phyloP scores from a whole-genome alignment of 2,113 vertebrate genomes.

The Strigops habroptila region DNA sequence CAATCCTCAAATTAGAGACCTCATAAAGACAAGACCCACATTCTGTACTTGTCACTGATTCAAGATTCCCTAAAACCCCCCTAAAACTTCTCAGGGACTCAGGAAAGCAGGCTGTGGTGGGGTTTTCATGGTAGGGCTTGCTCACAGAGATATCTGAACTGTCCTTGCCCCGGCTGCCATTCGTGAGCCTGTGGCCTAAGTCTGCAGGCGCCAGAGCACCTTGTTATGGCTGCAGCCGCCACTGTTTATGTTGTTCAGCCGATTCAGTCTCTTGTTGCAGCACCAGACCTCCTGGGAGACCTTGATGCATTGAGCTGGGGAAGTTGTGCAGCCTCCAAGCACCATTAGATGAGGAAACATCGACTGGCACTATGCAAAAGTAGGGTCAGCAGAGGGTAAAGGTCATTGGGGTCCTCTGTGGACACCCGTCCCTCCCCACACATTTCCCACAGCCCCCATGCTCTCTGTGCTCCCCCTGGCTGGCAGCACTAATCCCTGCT shows the following conservation, averaged over 20 bases:
- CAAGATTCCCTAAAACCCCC: neutral
- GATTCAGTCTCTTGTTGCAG: neutral
- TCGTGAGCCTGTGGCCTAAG: neutral
- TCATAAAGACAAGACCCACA: neutral
- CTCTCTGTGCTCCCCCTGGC: neutral
- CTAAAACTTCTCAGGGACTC: neutral
- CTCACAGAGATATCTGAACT: neutral
- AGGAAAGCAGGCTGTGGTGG: neutral
- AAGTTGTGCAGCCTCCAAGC: neutral
- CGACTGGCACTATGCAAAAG: rapidly evolving
- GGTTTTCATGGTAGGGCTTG: neutral
- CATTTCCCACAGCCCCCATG: neutral
- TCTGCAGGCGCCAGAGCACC: neutral
- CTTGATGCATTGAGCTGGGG: neutral
- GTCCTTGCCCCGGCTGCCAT: neutral
- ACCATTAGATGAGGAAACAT: neutral
- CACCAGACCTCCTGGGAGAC: neutral
- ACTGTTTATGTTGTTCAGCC: neutral
- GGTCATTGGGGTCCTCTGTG: neutral
- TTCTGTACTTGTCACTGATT: neutral
- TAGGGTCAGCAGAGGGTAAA: neutral
- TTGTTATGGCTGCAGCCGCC: neutral
- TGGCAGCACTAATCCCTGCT: neutral
- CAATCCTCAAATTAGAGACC: neutral
- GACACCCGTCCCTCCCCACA: rapidly evolving